phyloP scores from a whole-genome alignment of 2,888 invertebrate genomes.

The Odontothrips loti region DNA sequence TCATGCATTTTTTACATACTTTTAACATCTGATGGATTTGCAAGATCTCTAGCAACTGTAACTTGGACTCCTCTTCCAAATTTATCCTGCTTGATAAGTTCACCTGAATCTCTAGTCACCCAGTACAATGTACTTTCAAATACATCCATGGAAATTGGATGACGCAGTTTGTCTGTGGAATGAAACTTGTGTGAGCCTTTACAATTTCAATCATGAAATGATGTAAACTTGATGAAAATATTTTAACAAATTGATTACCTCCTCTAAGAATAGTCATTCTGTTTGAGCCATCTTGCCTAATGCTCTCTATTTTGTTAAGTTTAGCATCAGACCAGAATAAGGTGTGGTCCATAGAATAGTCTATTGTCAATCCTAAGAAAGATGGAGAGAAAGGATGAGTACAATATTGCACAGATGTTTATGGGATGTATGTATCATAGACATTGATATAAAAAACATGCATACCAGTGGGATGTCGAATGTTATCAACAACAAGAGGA shows the following conservation, averaged over 20 bases:
- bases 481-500: conserved; percentile 72
- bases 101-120: conserved; percentile 86
- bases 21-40: conserved; percentile 82
- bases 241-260: conserved; percentile 38
- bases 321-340: conserved; percentile 97
- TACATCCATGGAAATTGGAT: conserved; percentile 84
- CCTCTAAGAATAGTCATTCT: conserved; percentile 69
- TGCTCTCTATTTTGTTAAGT: conserved; percentile 80
- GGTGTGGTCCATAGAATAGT: conserved; percentile 81
- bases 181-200: neutral
- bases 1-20: conserved; percentile 47
- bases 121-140: conserved; percentile 92
- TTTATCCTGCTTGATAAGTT: conserved; percentile 87
- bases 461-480: conserved; percentile 78
- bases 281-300: conserved; percentile 74
- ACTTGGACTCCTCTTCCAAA: conserved; percentile 92
- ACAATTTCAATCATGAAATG: neutral
- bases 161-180: conserved; percentile 57
- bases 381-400: too few relatives aligned
- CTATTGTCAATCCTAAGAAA: conserved; percentile 62
- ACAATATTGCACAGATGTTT: too few relatives aligned
- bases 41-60: conserved; percentile 73
- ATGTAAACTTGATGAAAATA: neutral
- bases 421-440: too few relatives aligned
- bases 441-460: neutral